Evolutionary conservation across 1,140 invertebrate species (phyloP), one percentile per base, ranked within the genome.

Genomic region (Linepithema humile): DNA sequence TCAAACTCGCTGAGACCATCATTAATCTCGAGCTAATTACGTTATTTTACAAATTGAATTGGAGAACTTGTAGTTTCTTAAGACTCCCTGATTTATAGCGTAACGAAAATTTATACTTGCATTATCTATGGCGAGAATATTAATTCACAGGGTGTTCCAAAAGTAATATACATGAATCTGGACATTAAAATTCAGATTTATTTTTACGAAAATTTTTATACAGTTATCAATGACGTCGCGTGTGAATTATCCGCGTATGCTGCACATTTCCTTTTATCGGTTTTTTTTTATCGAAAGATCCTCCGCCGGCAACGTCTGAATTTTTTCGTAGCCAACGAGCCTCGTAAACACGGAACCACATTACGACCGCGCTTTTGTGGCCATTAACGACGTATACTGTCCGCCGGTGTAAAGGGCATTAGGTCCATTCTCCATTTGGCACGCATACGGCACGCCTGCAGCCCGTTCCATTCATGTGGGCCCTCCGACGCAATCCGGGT

Each of bases 401-500:
- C 35, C 50, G 23, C 32, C 26, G n/a, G 77, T 23, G 26, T 80
- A 74, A 82, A 38, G 53, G 57, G 43, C 20, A 62, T 82, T 57
- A 70, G 75, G n/a, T 67, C 45, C 32, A 69, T 80, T 80, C 75
- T 70, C 75, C 48, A 62, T 80, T 43, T n/a, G 35, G 48, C 75
- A 69, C 38, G 45, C 75, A 67, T 67, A 67, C 62, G 35, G n/a
- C 62, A 40, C 75, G 45, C 26, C 75, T 23, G 12, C 40, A 62
- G 50, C 15, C 77, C 75, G 35, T 20, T 45, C 9, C 62, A 40
- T 80, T 65, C 48, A 70, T 50, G 55, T 32, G 23, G 57, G 75
- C 57, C 83, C 65, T 84, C 53, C 64, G 62, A 84, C 40, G 59
- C 83, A 48, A 82, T 60, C 57, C 82, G 70, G 69, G 57, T 83